Base-by-base conservation (phyloP, 2,888 invertebrate genomes). In the Lepidocyrtoides sp. region DNA sequence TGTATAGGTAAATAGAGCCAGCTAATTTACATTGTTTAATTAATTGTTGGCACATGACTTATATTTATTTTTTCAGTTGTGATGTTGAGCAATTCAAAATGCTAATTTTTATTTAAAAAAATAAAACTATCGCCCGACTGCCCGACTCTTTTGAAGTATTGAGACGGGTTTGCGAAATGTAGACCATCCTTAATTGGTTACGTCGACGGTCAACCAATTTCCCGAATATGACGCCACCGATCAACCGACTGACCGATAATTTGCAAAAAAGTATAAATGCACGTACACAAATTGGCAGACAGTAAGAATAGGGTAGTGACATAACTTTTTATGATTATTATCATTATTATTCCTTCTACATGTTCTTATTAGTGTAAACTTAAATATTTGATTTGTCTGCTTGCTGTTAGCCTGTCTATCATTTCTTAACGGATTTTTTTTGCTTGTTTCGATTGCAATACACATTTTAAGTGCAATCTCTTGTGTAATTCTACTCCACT, bases 281-380 rank as follows among this genome's bases (percentile, higher is more conserved):
- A 29, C 29, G 36, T 32, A 69, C 36, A 41, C 36, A 36, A 36
- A 17, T 41, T 72, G 7, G 41, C 8, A 36, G 23, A 10, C 10
- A 36, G n/a, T 17, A 17, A 10, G 7, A 17, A 7, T 4, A 36
- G 36, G 36, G 36, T 20, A 72, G n/a, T 72, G 72, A 72, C 72
- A 72, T 72, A 26, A 41, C 20, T n/a, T 66, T 63, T n/a, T n/a
- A n/a, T n/a, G n/a, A n/a, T n/a, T n/a, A 36, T 36, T 7, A 36
- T 36, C 36, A 66, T 72, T 36, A 36, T 72, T 23, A 72, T 41
- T n/a, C n/a, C n/a, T n/a, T n/a, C n/a, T 66, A 72, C 72, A 72
- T 41, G 41, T 72, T 72, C 1, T 36, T 1, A n/a, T 2, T 17
- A 60, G 23, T 23, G n/a, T 12, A 2, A 36, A 12, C 17, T 36